These are phyloP conservation scores for Boloria euphrosyne DNA, from an alignment of 2,888 invertebrate genomes.

Conservation along the genomic window DNA sequence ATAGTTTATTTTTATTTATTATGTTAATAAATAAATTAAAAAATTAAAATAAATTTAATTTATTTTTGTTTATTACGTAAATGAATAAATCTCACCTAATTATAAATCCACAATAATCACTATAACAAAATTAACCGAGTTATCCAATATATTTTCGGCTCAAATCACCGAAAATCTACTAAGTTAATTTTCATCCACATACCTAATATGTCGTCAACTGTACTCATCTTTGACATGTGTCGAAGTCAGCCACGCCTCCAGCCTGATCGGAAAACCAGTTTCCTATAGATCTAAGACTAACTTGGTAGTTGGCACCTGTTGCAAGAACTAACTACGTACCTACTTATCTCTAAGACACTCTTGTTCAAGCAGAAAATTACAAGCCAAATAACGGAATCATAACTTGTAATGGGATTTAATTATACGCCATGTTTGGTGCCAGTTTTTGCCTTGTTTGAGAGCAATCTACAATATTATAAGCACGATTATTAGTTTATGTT, in stretches of 20 bases:
- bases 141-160: too few species aligned
- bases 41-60: too few species aligned
- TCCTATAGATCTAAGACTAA: conserved; percentile 10
- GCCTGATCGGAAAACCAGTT: conserved; percentile 24
- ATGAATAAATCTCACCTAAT: too few species aligned
- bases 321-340: conserved; percentile 10
- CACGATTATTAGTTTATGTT: background rate
- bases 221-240: conserved; percentile 23
- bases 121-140: too few species aligned
- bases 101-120: too few species aligned
- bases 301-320: conserved; percentile 5
- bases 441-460: background rate
- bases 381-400: conserved; percentile 13
- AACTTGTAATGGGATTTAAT: conserved; percentile 13
- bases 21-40: too few species aligned
- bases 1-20: too few species aligned
- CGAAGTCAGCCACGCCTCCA: conserved; percentile 27
- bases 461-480: background rate
- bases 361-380: conserved; percentile 4
- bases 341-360: conserved; percentile 10
- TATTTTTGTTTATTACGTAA: too few species aligned
- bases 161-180: too few species aligned
- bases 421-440: background rate
- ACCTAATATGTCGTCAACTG: background rate
- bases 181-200: background rate